A percentile compares a stretch with the other conserved stretches of the same genome.
Conservation (phyloP, 1,140 invertebrate genomes). For the Leguminivora glycinivorella region DNA sequence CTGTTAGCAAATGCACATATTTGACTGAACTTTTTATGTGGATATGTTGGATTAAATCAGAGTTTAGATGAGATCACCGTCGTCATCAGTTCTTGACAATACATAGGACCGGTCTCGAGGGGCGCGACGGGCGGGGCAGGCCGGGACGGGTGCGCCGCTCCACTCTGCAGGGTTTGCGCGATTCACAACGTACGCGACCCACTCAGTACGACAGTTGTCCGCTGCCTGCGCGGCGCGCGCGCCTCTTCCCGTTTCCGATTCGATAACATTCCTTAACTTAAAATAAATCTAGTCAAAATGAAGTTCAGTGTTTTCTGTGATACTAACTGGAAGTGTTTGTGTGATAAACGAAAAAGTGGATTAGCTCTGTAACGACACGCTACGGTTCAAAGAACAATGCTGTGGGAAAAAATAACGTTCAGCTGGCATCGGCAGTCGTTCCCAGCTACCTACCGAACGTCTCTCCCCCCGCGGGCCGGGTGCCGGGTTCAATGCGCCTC, state of each 20-base stretch:
- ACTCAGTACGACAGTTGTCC: conserved; percentile 67
- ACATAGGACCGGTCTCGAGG: conserved; percentile 67
- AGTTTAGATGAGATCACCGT: conserved; percentile 71
- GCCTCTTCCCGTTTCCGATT: conserved; percentile 45
- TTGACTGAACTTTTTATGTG: conserved; percentile 25
- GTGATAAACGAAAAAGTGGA: conserved; percentile 49
- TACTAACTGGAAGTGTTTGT: conserved; percentile 42
- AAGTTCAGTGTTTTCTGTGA: conserved; percentile 46
- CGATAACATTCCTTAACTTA: conserved; percentile 53
- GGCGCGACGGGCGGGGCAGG: conserved; percentile 52
- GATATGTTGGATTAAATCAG: conserved; percentile 59
- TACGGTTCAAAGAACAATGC: conserved; percentile 78
- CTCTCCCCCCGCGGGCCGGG: conserved; percentile 70
- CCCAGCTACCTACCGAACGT: conserved; percentile 74
- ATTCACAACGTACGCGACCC: conserved; percentile 55
- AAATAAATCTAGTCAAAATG: conserved; percentile 61
- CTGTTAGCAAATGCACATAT: background rate
- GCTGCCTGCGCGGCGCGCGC: conserved; percentile 71
- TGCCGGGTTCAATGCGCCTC: conserved; percentile 77
- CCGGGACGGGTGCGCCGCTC: conserved; percentile 51
- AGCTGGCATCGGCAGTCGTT: conserved; percentile 77
- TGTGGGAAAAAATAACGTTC: conserved; percentile 80
- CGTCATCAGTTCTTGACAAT: conserved; percentile 74
- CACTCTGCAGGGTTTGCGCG: conserved; percentile 59
- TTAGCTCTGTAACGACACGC: conserved; percentile 56